These are phyloP conservation scores for Xenus cinereus DNA, from an alignment of 2,113 vertebrate genomes.

Conservation along the genomic window DNA sequence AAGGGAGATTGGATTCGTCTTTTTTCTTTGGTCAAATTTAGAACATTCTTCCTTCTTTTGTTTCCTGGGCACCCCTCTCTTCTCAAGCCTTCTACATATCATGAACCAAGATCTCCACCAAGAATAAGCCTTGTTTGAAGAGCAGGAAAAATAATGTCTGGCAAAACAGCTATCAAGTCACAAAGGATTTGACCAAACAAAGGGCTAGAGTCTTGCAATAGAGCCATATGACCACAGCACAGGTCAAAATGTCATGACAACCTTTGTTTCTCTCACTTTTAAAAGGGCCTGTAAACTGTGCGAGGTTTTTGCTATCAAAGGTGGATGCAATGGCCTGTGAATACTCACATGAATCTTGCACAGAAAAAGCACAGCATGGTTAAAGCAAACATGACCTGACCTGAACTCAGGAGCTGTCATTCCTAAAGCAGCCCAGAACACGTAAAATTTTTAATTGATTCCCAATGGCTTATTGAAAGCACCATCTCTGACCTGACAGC, in stretches of 20 bases:
- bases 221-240: neutral
- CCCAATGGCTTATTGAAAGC: neutral
- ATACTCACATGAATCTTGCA: neutral
- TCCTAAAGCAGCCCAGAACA: neutral
- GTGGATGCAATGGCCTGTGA: neutral
- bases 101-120: neutral
- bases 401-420: neutral
- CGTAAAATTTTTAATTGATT: constrained; percentile 8
- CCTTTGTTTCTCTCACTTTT: neutral
- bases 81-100: neutral
- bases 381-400: neutral
- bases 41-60: neutral
- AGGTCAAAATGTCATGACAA: neutral
- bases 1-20: neutral
- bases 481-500: neutral
- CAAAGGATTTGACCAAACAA: neutral
- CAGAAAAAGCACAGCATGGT: neutral
- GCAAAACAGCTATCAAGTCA: neutral
- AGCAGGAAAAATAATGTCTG: neutral
- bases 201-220: neutral
- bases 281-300: neutral
- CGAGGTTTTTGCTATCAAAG: neutral
- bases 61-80: neutral
- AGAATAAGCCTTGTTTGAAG: neutral
- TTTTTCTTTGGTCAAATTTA: neutral